Conservation (phyloP, 2,797 vertebrate species). For the Xenops minutus region DNA sequence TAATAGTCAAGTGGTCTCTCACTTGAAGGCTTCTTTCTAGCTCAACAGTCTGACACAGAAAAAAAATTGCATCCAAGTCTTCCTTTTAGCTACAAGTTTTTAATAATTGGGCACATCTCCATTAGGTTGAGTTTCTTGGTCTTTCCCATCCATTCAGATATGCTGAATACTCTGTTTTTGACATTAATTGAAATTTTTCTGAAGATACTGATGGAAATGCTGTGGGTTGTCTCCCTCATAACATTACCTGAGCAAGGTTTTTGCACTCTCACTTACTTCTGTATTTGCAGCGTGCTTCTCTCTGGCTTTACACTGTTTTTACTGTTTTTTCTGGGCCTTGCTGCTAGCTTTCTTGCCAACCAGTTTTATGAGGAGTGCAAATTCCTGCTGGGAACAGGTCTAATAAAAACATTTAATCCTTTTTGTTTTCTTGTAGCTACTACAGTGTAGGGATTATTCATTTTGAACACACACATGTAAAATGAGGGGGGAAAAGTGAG, state of each 20-base stretch:
- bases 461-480: neutral
- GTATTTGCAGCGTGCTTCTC: neutral
- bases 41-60: neutral
- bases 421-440: neutral
- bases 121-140: neutral
- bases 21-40: neutral
- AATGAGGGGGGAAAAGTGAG: fast-evolving
- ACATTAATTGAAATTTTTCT: neutral
- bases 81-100: neutral
- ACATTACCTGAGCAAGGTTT: neutral
- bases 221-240: fast-evolving
- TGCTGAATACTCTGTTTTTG: neutral
- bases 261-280: neutral
- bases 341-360: neutral
- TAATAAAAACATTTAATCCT: neutral
- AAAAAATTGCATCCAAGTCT: neutral
- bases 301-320: neutral
- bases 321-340: neutral
- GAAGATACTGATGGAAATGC: neutral
- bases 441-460: neutral
- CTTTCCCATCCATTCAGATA: neutral
- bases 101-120: neutral
- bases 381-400: neutral
- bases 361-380: neutral
- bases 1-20: neutral